Base-by-base conservation (phyloP, 2,113 vertebrate species). In the Rostratula benghalensis region DNA sequence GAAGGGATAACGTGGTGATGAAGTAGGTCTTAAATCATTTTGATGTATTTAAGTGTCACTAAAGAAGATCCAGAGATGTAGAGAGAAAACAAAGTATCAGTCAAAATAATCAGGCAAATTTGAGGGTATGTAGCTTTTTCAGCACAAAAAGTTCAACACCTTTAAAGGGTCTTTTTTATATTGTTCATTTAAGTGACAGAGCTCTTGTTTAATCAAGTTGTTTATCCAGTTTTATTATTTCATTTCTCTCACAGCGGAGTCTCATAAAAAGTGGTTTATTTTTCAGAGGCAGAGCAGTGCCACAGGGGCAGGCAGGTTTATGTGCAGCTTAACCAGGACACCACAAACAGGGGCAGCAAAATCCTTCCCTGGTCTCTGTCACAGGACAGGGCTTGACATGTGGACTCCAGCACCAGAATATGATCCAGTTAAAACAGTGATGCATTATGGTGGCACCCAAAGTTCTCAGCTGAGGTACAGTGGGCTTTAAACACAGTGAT, bases 11-110 rank as follows among this genome's bases (percentile, higher is more conserved):
- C 35, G 61, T 43, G 37, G n/a, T 89, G 90, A 94, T 89, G 86
- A 94, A 96, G 67, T 37, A 91, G 90, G 69, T 80, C 87, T 87
- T 97, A 88, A 94, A 96, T 97, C 90, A 96, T 88, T 83, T 24
- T 97, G 92, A 94, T 93, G 63, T 43, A 94, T 95, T 69, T 61
- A 83, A 82, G 46, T 54, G 83, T 91, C 92, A 92, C 57, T 33
- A 59, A 94, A 91, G 69, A 93, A 91, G 86, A 94, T 83, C 46
- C 83, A 69, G 83, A 59, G 65, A 76, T 87, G 80, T 5, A 67
- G 30, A 51, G 57, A 87, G 83, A 94, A 95, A 93, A 94, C 80
- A 93, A 91, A 87, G 31, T 35, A 56, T 84, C 6, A 4, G 41
- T 89, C 89, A 91, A 92, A 91, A 89, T 57, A 63, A 71, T 65